Percentiles rank a stretch among this genome's conserved stretches.
phyloP scores from a whole-genome alignment of 2,113 vertebrate species.

The Antennarius striatus region DNA sequence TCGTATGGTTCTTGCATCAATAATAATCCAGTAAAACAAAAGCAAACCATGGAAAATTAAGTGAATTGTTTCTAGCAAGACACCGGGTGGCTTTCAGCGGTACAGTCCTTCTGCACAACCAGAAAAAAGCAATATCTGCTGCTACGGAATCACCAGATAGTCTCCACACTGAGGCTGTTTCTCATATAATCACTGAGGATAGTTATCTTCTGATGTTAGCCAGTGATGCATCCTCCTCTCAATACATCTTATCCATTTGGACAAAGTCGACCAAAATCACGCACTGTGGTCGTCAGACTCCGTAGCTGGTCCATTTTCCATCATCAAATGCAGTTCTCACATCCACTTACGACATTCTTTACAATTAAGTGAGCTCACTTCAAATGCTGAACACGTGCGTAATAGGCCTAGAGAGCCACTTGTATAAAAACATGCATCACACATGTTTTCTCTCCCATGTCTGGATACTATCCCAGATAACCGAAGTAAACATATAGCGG shows the following conservation, averaged over 20 bases:
- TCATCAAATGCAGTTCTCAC: constrained; percentile 25
- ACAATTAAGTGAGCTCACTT: constrained; percentile 42
- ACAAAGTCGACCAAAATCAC: constrained; percentile 34
- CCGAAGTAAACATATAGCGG: constrained; percentile 23
- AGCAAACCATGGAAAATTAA: no score
- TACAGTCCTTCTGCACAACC: no score
- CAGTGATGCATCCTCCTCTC: not conserved
- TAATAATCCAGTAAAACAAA: no score
- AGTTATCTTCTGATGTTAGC: constrained; percentile 6
- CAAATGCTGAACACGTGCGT: constrained; percentile 49
- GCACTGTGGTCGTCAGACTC: constrained; percentile 29
- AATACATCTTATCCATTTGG: constrained; percentile 7
- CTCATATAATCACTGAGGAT: constrained; percentile 1
- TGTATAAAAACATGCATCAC: constrained; percentile 34
- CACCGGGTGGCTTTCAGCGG: no score
- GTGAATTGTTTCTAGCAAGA: no score
- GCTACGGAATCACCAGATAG: no score
- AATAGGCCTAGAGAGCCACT: constrained; percentile 2
- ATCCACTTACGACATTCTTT: constrained; percentile 48
- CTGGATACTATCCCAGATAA: constrained; percentile 13
- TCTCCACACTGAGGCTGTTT: not conserved
- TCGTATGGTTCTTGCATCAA: no score
- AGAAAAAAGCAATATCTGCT: no score
- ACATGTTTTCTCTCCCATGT: constrained; percentile 22
- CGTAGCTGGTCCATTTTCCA: constrained; percentile 20